Evolutionary conservation across 2,797 vertebrate genomes (phyloP).

Genomic region (Lepus townsendii): DNA sequence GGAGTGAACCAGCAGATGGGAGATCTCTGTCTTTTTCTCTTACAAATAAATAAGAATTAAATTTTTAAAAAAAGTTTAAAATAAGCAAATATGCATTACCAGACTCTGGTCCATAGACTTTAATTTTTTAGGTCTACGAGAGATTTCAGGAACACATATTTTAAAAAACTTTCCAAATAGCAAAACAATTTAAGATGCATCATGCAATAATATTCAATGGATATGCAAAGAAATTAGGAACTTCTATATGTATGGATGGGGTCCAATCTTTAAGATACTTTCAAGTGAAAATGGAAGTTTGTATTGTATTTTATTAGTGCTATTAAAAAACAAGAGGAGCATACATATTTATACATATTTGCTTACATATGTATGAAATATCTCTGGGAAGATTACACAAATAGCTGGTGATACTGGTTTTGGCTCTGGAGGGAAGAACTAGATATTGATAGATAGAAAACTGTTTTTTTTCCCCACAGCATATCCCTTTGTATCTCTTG

Average conservation of each 20-base stretch:
- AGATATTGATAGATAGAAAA: neutral
- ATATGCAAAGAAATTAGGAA: constrained; percentile 3
- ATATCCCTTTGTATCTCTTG: constrained; percentile 41
- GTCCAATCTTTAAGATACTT: constrained; percentile 26
- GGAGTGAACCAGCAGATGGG: too few relatives aligned
- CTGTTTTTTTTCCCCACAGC: constrained; percentile 6
- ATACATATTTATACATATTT: neutral
- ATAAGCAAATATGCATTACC: too few relatives aligned
- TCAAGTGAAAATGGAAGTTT: constrained; percentile 45
- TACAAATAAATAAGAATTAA: too few relatives aligned
- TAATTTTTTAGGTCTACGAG: neutral
- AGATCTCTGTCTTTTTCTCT: too few relatives aligned
- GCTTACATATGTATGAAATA: constrained; percentile 17
- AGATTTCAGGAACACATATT: neutral
- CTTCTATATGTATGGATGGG: neutral
- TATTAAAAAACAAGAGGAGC: neutral
- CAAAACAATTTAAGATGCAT: neutral
- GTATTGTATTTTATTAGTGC: neutral
- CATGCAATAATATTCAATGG: neutral
- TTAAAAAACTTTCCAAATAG: constrained; percentile 16
- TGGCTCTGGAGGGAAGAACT: constrained; percentile 30
- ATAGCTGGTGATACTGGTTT: constrained; percentile 38
- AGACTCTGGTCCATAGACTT: neutral
- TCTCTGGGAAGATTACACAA: constrained; percentile 41
- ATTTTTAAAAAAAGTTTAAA: too few relatives aligned